phyloP scores from a whole-genome alignment of 2,888 invertebrate genomes.

The Spisula subtruncata region DNA sequence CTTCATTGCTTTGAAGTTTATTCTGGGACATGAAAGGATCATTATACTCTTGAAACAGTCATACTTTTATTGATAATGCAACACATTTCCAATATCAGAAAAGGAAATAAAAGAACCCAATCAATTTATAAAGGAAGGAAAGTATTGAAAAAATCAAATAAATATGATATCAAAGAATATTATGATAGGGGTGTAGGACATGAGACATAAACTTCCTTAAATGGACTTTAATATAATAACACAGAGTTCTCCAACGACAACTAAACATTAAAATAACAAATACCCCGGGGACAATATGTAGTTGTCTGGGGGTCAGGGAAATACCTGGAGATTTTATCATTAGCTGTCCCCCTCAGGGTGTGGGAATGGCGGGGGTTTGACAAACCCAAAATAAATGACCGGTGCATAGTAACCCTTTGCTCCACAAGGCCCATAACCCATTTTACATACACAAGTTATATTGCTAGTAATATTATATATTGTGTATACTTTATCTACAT shows the following conservation, averaged over 20 bases:
- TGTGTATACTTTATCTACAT: too few species aligned
- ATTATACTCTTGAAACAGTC: neutral
- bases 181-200: neutral
- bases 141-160: neutral
- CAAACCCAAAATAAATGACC: too few species aligned
- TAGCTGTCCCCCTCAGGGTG: too few species aligned
- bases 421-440: too few species aligned
- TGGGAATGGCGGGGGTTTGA: too few species aligned
- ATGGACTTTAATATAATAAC: neutral
- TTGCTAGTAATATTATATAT: too few species aligned
- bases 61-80: slow-evolving; percentile 9
- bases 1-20: neutral
- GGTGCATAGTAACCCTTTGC: too few species aligned
- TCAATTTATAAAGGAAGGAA: slow-evolving; percentile 9
- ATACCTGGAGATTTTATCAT: too few species aligned
- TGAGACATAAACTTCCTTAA: neutral
- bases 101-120: neutral
- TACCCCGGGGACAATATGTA: too few species aligned
- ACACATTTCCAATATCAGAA: neutral
- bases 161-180: neutral
- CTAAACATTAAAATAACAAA: too few species aligned
- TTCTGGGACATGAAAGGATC: neutral
- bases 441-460: too few species aligned
- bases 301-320: too few species aligned
- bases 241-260: neutral